phyloP scores from a whole-genome alignment of 2,113 vertebrate genomes.

The Antidorcas marsupialis region DNA sequence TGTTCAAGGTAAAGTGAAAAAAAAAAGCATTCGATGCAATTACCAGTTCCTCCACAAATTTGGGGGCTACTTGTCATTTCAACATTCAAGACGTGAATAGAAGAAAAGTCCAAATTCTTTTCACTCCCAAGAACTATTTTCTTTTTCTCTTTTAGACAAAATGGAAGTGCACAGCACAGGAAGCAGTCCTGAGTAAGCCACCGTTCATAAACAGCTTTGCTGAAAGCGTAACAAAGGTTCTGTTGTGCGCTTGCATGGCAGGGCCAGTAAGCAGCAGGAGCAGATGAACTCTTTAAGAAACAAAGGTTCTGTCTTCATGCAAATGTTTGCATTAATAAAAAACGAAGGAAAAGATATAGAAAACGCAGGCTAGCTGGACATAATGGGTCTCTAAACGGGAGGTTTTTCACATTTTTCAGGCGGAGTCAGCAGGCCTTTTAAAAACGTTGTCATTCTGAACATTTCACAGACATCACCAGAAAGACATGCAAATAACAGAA shows the following conservation, averaged over 20 bases:
- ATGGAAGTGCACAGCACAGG: conserved; percentile 67
- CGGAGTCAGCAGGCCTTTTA: conserved; percentile 72
- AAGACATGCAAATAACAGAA: conserved; percentile 75
- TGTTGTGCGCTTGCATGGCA: conserved; percentile 45
- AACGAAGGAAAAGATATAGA: conserved; percentile 75
- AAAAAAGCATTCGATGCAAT: conserved; percentile 64
- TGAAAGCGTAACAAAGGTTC: conserved; percentile 63
- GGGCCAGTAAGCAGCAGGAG: conserved; percentile 59
- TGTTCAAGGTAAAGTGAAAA: conserved; percentile 68
- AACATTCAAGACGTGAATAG: conserved; percentile 58
- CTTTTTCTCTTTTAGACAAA: conserved; percentile 62
- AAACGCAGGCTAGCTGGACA: conserved; percentile 65
- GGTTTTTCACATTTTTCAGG: conserved; percentile 74
- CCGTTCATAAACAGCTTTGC: conserved; percentile 69
- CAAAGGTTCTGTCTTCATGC: conserved; percentile 77
- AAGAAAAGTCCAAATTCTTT: conserved; percentile 69
- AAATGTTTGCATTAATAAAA: conserved; percentile 79
- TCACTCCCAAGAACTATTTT: conserved; percentile 71
- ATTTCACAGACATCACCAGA: conserved; percentile 76
- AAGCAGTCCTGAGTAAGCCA: conserved; percentile 64
- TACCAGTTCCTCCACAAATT: conserved; percentile 64
- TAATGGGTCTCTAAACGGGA: conserved; percentile 69
- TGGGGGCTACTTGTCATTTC: conserved; percentile 66
- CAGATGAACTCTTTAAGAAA: conserved; percentile 72
- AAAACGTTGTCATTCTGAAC: conserved; percentile 75